A percentile compares a stretch with the other conserved stretches of the same genome.
Conservation (phyloP, 2,113 vertebrate genomes). For the Eudyptes chrysolophus region DNA sequence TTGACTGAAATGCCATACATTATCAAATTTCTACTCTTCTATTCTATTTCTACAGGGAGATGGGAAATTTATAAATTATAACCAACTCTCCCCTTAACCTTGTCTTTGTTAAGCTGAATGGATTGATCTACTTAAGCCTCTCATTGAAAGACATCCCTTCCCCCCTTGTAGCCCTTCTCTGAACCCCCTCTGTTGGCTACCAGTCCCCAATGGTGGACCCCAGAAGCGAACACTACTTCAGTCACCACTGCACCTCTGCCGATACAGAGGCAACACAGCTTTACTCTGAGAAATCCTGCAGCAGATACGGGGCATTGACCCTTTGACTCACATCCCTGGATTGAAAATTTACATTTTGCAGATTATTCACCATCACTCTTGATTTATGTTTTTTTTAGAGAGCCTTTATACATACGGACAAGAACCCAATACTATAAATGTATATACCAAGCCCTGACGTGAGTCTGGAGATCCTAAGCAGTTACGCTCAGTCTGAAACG, state of each 20-base stretch:
- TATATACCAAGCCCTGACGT: background rate
- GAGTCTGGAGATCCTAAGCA: background rate
- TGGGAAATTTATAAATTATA: background rate
- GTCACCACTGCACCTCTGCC: background rate
- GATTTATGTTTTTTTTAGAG: background rate
- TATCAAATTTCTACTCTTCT: background rate
- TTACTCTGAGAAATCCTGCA: background rate
- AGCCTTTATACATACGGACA: background rate
- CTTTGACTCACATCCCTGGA: background rate
- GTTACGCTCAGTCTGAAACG: background rate
- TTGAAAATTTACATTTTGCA: background rate
- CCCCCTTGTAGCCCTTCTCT: background rate
- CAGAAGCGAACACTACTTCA: background rate
- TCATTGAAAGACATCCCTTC: background rate
- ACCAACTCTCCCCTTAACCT: background rate
- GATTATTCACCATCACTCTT: background rate
- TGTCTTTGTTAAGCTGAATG: background rate
- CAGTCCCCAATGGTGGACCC: rapidly evolving
- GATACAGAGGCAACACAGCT: background rate
- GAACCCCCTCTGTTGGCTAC: background rate
- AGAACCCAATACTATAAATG: background rate
- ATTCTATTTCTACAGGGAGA: background rate
- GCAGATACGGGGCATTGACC: background rate
- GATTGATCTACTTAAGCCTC: background rate
- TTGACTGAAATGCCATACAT: background rate